A percentile compares a stretch with the other conserved stretches of the same genome.
Evolutionary conservation across 2,888 invertebrate genomes (phyloP).

Genomic region (Tillus elongatus): DNA sequence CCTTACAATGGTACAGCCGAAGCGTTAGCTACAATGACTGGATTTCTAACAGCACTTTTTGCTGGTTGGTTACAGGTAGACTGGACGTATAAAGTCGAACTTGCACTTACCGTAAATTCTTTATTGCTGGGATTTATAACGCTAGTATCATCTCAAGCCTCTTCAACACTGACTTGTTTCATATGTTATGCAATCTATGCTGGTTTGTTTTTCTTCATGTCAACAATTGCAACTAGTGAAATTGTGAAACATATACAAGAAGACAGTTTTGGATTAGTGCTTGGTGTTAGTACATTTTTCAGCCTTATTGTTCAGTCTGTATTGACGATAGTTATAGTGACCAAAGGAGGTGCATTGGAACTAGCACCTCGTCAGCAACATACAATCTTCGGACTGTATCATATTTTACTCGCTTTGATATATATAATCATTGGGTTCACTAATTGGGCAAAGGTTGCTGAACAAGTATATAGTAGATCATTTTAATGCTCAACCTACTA

Average conservation of each 20-base stretch:
- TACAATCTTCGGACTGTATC: not conserved
- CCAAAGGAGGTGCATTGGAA: slow-evolving; percentile 1
- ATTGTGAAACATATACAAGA: not conserved
- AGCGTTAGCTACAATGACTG: not conserved
- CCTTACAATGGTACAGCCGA: slow-evolving; percentile 1
- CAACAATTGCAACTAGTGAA: not conserved
- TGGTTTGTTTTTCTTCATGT: not conserved
- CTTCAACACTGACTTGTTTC: not conserved
- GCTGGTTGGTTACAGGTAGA: not conserved
- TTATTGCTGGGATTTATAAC: not conserved
- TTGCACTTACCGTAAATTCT: not conserved
- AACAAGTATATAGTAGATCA: not conserved
- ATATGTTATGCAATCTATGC: not conserved
- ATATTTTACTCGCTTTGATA: not conserved
- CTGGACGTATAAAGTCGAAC: not conserved
- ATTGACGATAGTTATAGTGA: not conserved
- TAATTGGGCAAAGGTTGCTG: slow-evolving; percentile 2
- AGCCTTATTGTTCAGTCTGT: not conserved
- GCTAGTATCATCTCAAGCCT: not conserved
- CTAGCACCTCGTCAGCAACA: not conserved
- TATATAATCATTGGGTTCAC: slow-evolving; percentile 2
- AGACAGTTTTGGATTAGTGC: not conserved
- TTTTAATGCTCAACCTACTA: no score
- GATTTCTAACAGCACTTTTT: not conserved
- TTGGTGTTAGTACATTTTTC: not conserved